Evolutionary conservation across 1,140 invertebrate genomes (phyloP).

Genomic region (Conopomorpha cramerella): DNA sequence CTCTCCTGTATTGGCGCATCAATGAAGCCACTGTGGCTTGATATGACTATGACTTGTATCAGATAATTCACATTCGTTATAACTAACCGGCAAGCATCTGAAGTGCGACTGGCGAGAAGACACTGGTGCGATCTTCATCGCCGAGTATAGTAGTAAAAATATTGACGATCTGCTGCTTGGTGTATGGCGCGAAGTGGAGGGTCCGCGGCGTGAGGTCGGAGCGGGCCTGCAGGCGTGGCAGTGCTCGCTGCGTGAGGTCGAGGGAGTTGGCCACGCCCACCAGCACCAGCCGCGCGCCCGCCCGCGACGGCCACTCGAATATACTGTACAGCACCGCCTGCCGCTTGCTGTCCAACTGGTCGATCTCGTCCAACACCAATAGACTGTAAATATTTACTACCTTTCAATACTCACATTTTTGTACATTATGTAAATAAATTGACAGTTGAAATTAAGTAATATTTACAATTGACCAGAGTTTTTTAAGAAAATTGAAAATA

Average conservation of each 20-base stretch:
- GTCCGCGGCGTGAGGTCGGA: slow-evolving; percentile 72
- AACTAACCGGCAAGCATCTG: slow-evolving; percentile 77
- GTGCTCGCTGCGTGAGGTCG: slow-evolving; percentile 89
- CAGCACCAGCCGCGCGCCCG: slow-evolving; percentile 75
- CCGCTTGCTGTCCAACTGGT: slow-evolving; percentile 83
- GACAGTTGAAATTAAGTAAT: no score
- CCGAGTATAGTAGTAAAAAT: slow-evolving; percentile 82
- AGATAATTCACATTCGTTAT: no score
- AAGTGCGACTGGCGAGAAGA: slow-evolving; percentile 82
- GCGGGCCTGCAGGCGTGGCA: slow-evolving; percentile 82
- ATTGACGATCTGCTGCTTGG: slow-evolving; percentile 83
- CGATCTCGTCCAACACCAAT: slow-evolving; percentile 95
- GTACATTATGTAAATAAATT: no score
- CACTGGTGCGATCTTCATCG: slow-evolving; percentile 67
- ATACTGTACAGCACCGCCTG: slow-evolving; percentile 90
- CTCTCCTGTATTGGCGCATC: no score
- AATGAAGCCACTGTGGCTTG: no score
- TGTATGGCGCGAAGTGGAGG: slow-evolving; percentile 93
- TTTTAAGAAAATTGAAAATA: no score
- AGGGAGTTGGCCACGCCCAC: slow-evolving; percentile 96
- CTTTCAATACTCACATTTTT: no score
- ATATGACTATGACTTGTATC: no score
- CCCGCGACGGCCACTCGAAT: slow-evolving; percentile 88
- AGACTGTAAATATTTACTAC: slow-evolving; percentile 76
- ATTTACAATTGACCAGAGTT: no score